Conservation (phyloP, 2,797 vertebrate genomes). For the Mormyrus proboscirostris region DNA sequence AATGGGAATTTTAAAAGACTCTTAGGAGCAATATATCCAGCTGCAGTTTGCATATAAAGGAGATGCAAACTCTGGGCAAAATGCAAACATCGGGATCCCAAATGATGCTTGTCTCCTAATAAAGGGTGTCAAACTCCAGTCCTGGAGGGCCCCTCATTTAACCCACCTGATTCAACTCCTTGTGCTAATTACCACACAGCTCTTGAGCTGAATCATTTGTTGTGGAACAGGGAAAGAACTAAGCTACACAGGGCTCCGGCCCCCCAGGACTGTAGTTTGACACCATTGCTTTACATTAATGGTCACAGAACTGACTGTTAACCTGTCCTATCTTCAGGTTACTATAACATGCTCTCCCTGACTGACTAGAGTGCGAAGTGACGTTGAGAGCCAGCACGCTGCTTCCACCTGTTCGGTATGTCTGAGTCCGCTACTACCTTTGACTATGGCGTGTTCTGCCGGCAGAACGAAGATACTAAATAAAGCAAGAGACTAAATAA, state of each 20-base stretch:
- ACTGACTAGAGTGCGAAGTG: neutral
- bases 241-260: too few relatives aligned
- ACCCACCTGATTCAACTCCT: too few relatives aligned
- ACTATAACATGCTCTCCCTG: neutral
- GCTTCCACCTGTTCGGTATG: neutral
- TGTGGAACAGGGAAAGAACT: too few relatives aligned
- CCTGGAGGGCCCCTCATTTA: too few relatives aligned
- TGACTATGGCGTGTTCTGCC: neutral
- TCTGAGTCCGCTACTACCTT: too few relatives aligned
- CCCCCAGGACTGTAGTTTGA: too few relatives aligned
- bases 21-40: neutral
- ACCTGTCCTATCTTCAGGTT: neutral
- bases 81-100: neutral
- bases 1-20: neutral
- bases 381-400: neutral
- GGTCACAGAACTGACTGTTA: neutral
- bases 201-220: too few relatives aligned
- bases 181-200: too few relatives aligned
- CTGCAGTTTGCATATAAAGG: neutral
- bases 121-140: neutral
- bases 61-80: neutral
- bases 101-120: neutral
- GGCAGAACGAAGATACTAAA: neutral
- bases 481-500: neutral
- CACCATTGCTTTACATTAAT: neutral